Evolutionary conservation across 2,888 invertebrate species (phyloP), one percentile per base, ranked within the genome.

Genomic region (Scaptomyza parva): DNA sequence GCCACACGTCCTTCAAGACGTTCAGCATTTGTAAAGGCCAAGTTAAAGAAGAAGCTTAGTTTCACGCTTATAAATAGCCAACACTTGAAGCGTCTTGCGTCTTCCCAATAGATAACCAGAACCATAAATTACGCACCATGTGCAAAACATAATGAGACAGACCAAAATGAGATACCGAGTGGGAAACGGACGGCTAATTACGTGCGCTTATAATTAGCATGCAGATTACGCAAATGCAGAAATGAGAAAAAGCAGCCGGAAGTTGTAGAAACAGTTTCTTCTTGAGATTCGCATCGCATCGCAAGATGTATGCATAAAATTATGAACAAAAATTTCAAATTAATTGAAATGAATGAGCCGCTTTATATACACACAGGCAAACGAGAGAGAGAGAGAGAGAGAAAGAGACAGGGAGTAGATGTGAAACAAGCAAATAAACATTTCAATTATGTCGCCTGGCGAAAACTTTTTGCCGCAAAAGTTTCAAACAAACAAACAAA

Each of bases 381-480:
- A 35, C 3, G 14, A 35, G 14, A 35, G 1, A 7, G 12, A 26
- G 17, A 52, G 17, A 5, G 6, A 12, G 9, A 37, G 4, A 11
- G 11, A 2, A 9, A 20, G 12, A 52, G 26, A 4, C 2, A 12
- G 3, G 37, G 4, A 28, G 5, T 26, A 5, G 40, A 39, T 17
- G 8, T 39, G 52, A 20, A 54, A 54, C 58, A 62, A 69, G 51
- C 52, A 78, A 74, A 69, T 75, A 69, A 78, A 78, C 80, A 81
- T 80, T 83, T 81, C 78, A 83, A 81, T 83, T 80, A 80, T 78
- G 80, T 81, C 67, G 70, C 76, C 65, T 57, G 40, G 47, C 43
- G 17, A 47, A 67, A 73, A 76, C 58, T 76, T 76, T 50, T 54
- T 65, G 70, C 65, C 58, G 60, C 53, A 11, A 43, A 43, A 48